Evolutionary conservation across 2,888 invertebrate species (phyloP).

Genomic region (Perithous albicinctus): DNA sequence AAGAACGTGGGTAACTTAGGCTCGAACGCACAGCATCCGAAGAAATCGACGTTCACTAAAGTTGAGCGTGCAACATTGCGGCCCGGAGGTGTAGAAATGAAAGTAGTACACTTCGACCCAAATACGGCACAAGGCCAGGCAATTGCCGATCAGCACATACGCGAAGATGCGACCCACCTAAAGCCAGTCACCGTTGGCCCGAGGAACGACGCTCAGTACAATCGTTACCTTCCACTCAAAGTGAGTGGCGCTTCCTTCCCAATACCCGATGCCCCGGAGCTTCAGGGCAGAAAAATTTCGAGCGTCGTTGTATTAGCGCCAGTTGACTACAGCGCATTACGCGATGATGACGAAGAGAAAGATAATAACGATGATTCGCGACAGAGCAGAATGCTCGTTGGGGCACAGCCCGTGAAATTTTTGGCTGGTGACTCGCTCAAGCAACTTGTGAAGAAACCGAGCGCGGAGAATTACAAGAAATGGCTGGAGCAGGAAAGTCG

Average conservation of each 20-base stretch:
- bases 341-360: slow-evolving; percentile 82
- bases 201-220: slow-evolving; percentile 89
- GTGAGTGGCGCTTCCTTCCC: slow-evolving; percentile 94
- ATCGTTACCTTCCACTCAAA: slow-evolving; percentile 93
- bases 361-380: slow-evolving; percentile 78
- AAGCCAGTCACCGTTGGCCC: slow-evolving; percentile 89
- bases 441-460: slow-evolving; percentile 90
- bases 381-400: slow-evolving; percentile 85
- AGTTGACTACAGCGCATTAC: slow-evolving; percentile 89
- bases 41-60: slow-evolving; percentile 74
- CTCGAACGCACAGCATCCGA: slow-evolving; percentile 63
- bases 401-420: slow-evolving; percentile 90
- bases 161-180: slow-evolving; percentile 90
- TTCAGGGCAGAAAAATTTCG: slow-evolving; percentile 91
- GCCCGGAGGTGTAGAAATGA: slow-evolving; percentile 91
- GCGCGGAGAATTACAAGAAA: slow-evolving; percentile 91
- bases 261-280: slow-evolving; percentile 91
- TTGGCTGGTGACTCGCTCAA: slow-evolving; percentile 91
- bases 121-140: slow-evolving; percentile 90
- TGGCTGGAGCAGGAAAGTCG: slow-evolving; percentile 93
- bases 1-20: slow-evolving; percentile 67
- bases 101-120: slow-evolving; percentile 93
- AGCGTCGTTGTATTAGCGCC: slow-evolving; percentile 95
- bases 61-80: slow-evolving; percentile 83
- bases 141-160: slow-evolving; percentile 90